phyloP scores from a whole-genome alignment of 1,140 invertebrate genomes.

The Cyphomyrmex costatus region DNA sequence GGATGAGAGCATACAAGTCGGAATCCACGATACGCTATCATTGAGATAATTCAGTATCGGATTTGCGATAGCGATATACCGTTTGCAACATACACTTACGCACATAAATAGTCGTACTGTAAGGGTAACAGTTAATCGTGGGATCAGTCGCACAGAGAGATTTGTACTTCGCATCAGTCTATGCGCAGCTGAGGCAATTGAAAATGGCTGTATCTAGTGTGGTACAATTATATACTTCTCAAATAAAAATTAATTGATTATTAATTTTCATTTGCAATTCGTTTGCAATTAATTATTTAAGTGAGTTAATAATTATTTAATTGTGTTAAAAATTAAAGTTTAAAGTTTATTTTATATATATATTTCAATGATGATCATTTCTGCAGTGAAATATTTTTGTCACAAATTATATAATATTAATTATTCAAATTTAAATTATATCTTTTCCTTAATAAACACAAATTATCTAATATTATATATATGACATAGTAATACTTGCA shows the following conservation, averaged over 20 bases:
- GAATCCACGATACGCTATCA: not conserved
- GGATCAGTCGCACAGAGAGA: constrained; percentile 50
- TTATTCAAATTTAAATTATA: not conserved
- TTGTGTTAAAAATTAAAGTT: not conserved
- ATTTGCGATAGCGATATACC: constrained; percentile 43
- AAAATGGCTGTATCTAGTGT: not conserved
- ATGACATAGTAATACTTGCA: not conserved
- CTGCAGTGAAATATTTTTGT: not conserved
- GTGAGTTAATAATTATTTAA: not conserved
- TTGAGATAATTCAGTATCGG: constrained; percentile 49
- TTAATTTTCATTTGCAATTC: not conserved
- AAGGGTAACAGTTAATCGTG: constrained; percentile 49
- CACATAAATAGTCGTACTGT: constrained; percentile 38
- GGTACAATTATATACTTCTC: not conserved
- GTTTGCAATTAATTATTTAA: no score
- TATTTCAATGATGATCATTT: not conserved
- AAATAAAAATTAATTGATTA: not conserved
- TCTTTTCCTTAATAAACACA: not conserved
- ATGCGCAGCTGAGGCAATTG: constrained; percentile 24
- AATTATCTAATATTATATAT: not conserved
- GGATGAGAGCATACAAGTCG: not conserved
- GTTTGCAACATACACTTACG: constrained; percentile 36
- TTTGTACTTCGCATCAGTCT: constrained; percentile 43
- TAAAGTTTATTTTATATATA: not conserved
- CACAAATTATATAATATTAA: not conserved